Evolutionary conservation across 1,140 invertebrate species (phyloP), one percentile per base, ranked within the genome.

Genomic region (Dendrolimus kikuchii): DNA sequence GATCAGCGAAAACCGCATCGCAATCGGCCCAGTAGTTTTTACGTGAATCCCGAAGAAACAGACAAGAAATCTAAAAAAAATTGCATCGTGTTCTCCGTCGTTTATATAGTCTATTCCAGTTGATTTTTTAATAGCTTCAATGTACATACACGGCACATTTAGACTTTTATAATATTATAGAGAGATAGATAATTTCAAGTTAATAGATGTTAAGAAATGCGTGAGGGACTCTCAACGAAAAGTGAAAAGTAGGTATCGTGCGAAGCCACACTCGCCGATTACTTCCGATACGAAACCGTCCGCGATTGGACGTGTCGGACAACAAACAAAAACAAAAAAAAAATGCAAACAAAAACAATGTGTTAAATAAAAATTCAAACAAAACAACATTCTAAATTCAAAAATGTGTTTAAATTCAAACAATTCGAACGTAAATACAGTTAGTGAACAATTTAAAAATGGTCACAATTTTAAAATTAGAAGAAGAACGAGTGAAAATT

Each of bases 381-480:
- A 69, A 64, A 74, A 59, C 57, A 41, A 44, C 57, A 23, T 23
- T 23, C 23, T 23, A 23, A 23, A 23, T 23, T 23, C 23, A 23
- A 23, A n/a, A 23, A 23, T 23, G 23, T 23, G 23, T 23, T 23
- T 23, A 23, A 23, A 23, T 3, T 23, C 23, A 23, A 23, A 23
- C 23, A 23, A 23, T 23, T 3, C 23, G 1, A 23, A 23, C 23
- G 23, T 3, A 23, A 23, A 23, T 23, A 23, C 23, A 23, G 23
- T 23, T 23, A 23, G 23, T 23, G 23, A 23, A 23, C 23, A 23
- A 23, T 23, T 23, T 23, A 23, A 23, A 23, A 23, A 58, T 52
- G 57, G 57, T 49, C 59, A 66, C 62, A 81, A 81, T 71, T 86
- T 83, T 52, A 84, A 84, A 79, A 81, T 75, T 56, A 64, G 82